A percentile compares a stretch with the other conserved stretches of the same genome.
These are phyloP conservation scores for Ceratina japonica DNA, from an alignment of 1,140 invertebrate genomes.

Conservation along the genomic window DNA sequence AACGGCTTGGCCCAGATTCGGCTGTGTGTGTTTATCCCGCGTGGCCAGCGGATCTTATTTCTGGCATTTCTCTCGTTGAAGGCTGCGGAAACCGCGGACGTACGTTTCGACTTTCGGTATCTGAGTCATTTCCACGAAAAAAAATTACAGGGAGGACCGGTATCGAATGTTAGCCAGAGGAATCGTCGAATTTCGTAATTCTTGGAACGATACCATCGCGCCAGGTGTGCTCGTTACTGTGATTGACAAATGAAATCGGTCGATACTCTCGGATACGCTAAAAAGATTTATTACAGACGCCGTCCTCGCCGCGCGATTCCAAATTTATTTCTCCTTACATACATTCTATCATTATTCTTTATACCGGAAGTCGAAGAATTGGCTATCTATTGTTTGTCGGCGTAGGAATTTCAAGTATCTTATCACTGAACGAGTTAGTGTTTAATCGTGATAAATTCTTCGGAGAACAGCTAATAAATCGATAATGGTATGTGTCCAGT, in stretches of 20 bases:
- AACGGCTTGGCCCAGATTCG: slow-evolving; percentile 69
- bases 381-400: slow-evolving; percentile 10
- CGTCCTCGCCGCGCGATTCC: no score
- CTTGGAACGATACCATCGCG: slow-evolving; percentile 25
- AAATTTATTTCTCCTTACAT: no score
- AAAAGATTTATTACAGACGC: not conserved
- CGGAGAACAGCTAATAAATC: not conserved
- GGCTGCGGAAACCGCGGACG: slow-evolving; percentile 56
- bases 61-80: slow-evolving; percentile 64
- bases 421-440: slow-evolving; percentile 7
- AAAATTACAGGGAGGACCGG: not conserved
- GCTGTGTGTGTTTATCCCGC: slow-evolving; percentile 61
- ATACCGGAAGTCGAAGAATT: not conserved
- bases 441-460: not conserved
- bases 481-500: not conserved
- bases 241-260: slow-evolving; percentile 45
- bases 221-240: slow-evolving; percentile 7
- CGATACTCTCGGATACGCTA: slow-evolving; percentile 21
- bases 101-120: not conserved
- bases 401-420: slow-evolving; percentile 17
- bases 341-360: no score
- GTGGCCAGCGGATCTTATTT: slow-evolving; percentile 65
- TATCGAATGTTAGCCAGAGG: slow-evolving; percentile 9
- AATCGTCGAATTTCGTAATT: slow-evolving; percentile 20
- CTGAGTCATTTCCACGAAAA: slow-evolving; percentile 29